Conservation (phyloP, 2,113 vertebrate genomes). For the Gymnorhina tibicen region DNA sequence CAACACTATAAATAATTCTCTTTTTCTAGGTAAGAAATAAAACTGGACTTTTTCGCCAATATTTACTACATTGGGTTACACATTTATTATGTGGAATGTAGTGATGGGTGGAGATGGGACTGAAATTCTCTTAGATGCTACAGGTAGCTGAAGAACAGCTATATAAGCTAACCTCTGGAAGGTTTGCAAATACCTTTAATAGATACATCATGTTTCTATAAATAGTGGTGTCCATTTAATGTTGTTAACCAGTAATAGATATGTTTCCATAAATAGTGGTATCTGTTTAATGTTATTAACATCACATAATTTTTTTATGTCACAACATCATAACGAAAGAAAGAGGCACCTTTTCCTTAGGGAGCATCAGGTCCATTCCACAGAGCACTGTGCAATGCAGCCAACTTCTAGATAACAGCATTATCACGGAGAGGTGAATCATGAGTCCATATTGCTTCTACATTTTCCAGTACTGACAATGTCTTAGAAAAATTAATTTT, state of each 20-base stretch:
- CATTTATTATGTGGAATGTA: not conserved
- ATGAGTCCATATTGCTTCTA: not conserved
- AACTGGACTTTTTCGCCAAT: not conserved
- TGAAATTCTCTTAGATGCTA: not conserved
- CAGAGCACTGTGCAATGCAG: not conserved
- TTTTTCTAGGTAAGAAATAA: not conserved
- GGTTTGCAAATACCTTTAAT: not conserved
- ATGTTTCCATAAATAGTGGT: not conserved
- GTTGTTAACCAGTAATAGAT: not conserved
- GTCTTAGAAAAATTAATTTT: not conserved
- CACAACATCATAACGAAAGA: not conserved
- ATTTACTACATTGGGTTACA: accelerated
- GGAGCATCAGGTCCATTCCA: not conserved
- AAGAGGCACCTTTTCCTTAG: not conserved
- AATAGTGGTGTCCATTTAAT: not conserved
- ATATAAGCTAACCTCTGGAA: not conserved
- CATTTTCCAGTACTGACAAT: not conserved
- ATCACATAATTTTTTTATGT: not conserved
- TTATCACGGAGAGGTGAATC: not conserved
- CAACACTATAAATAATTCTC: not conserved
- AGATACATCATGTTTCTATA: not conserved
- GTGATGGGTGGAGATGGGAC: not conserved
- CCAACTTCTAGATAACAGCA: accelerated
- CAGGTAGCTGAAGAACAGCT: not conserved
- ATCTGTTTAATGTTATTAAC: not conserved